These are phyloP conservation scores for Malaclemys terrapin DNA, from an alignment of 2,113 vertebrate species.

Conservation along the genomic window DNA sequence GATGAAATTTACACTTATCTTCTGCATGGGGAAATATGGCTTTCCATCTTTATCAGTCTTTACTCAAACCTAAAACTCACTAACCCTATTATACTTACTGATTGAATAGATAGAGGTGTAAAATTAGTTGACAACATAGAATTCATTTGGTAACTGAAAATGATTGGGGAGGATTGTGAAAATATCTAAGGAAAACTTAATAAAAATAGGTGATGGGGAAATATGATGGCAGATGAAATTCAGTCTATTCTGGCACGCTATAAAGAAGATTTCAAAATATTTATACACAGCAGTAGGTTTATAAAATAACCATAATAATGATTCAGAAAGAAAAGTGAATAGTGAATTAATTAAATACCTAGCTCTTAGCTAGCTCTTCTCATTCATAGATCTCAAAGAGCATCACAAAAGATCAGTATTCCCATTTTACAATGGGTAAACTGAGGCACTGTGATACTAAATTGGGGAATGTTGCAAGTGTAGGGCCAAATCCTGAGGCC, in stretches of 20 bases:
- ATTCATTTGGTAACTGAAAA: background rate
- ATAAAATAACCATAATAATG: background rate
- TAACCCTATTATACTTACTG: background rate
- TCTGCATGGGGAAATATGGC: too few species aligned
- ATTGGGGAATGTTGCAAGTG: background rate
- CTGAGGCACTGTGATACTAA: background rate
- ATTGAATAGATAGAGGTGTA: background rate
- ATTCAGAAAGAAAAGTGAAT: background rate
- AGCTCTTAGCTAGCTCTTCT: background rate
- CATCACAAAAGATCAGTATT: background rate
- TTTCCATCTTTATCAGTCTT: background rate
- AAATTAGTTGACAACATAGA: background rate
- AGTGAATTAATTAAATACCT: background rate
- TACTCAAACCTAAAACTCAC: background rate
- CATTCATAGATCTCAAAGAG: background rate
- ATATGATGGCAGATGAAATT: background rate
- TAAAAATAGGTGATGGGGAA: background rate
- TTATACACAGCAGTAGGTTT: background rate
- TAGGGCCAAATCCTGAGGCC: background rate
- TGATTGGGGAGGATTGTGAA: background rate
- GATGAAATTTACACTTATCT: background rate
- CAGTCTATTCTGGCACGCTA: background rate
- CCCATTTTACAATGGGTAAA: background rate
- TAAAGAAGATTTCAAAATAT: background rate
- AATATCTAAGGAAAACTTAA: background rate